These are phyloP conservation scores for Scaptomyza graminum DNA, from an alignment of 1,140 invertebrate genomes.

Conservation along the genomic window DNA sequence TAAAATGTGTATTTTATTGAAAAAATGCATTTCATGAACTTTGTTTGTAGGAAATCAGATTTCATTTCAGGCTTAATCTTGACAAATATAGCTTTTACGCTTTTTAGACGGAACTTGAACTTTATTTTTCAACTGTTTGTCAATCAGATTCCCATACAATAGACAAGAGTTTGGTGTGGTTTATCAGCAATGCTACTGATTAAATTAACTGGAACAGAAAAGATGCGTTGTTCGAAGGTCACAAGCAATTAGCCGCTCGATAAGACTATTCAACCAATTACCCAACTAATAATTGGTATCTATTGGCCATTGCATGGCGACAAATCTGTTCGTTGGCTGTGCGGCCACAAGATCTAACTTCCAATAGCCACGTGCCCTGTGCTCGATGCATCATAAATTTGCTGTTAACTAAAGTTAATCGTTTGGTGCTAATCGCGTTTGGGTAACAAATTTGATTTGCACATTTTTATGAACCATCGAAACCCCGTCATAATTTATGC, in stretches of 20 bases:
- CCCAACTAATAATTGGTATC: constrained; percentile 39
- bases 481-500: background rate
- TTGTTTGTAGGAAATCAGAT: too few relatives aligned
- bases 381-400: constrained; percentile 29
- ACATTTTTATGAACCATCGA: constrained; percentile 11
- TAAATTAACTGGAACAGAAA: background rate
- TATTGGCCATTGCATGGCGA: constrained; percentile 17
- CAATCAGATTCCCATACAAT: background rate
- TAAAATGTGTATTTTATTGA: too few relatives aligned
- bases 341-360: background rate
- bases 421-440: constrained; percentile 7
- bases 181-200: constrained; percentile 28
- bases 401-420: constrained; percentile 29
- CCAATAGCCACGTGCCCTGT: background rate
- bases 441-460: constrained; percentile 21
- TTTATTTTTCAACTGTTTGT: background rate
- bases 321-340: background rate
- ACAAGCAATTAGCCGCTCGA: constrained; percentile 13
- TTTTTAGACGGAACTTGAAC: too few relatives aligned
- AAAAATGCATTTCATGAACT: too few relatives aligned
- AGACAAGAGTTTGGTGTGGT: background rate
- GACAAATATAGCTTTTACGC: too few relatives aligned
- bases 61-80: too few relatives aligned
- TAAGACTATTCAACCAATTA: constrained; percentile 35
- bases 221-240: too few relatives aligned